Percentiles rank a stretch among this genome's conserved stretches.
Evolutionary conservation across 1,140 invertebrate species (phyloP).

Genomic region (Caerostris extrusa): DNA sequence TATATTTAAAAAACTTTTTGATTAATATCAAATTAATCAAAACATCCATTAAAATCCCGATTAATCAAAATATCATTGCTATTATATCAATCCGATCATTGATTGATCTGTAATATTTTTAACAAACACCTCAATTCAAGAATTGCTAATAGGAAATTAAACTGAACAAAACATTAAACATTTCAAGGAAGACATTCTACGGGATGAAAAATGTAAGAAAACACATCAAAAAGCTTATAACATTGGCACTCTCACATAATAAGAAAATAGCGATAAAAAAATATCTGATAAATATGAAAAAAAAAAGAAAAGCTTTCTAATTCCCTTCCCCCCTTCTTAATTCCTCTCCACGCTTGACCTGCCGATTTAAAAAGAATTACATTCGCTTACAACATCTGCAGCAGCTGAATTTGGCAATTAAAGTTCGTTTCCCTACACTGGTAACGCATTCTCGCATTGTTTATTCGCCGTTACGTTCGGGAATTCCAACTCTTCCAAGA

Average conservation of each 20-base stretch:
- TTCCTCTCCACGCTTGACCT: constrained; percentile 29
- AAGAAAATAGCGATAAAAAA: not conserved
- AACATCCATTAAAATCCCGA: no score
- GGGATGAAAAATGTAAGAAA: no score
- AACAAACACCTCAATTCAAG: no score
- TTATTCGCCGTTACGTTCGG: not conserved
- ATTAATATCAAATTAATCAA: no score
- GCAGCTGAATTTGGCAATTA: constrained; percentile 4
- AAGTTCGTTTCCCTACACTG: constrained; percentile 37
- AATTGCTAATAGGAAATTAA: no score
- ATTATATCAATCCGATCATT: no score
- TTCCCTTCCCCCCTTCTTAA: not conserved
- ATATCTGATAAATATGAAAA: not conserved
- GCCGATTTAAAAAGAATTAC: constrained; percentile 30
- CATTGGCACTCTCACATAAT: not conserved
- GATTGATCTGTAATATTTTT: no score
- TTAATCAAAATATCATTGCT: no score
- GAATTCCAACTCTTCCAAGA: not conserved
- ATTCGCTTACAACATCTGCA: not conserved
- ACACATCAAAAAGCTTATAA: not conserved
- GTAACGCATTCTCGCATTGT: not conserved
- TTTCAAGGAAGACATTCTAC: no score
- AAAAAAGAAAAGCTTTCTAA: not conserved
- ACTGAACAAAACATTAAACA: no score
- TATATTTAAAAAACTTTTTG: no score